phyloP scores from a whole-genome alignment of 2,888 invertebrate genomes.

The Notodonta dromedarius region DNA sequence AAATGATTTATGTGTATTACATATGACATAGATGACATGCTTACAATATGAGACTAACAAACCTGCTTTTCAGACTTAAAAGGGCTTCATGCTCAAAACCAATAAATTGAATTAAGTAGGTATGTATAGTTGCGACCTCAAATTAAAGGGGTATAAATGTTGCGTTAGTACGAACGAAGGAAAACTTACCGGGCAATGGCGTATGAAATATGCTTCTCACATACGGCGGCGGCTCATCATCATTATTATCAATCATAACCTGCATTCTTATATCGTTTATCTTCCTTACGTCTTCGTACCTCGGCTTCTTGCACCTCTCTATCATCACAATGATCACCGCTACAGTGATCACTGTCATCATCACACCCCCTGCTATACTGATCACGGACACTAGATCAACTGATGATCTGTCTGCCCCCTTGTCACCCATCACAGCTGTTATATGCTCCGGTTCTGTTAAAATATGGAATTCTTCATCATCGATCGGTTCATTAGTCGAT shows the following conservation, averaged over 20 bases:
- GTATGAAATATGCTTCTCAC: conserved; percentile 84
- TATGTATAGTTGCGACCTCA: too few species aligned
- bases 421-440: conserved; percentile 79
- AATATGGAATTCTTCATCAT: conserved; percentile 81
- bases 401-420: conserved; percentile 66
- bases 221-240: conserved; percentile 76
- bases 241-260: conserved; percentile 71
- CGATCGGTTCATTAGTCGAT: conserved; percentile 63
- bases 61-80: too few species aligned
- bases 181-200: conserved; percentile 80
- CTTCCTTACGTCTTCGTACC: conserved; percentile 73
- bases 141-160: too few species aligned
- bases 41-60: too few species aligned
- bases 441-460: conserved; percentile 84
- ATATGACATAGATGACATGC: too few species aligned
- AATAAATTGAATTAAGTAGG: too few species aligned
- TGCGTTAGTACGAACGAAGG: too few species aligned
- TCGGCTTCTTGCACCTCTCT: conserved; percentile 70
- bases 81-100: too few species aligned
- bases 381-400: conserved; percentile 77
- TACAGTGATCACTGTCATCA: conserved; percentile 80
- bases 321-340: conserved; percentile 79
- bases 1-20: too few species aligned
- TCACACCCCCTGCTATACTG: conserved; percentile 80
- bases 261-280: conserved; percentile 77